phyloP scores from a whole-genome alignment of 1,140 invertebrate species.

The Piezodorus guildinii region DNA sequence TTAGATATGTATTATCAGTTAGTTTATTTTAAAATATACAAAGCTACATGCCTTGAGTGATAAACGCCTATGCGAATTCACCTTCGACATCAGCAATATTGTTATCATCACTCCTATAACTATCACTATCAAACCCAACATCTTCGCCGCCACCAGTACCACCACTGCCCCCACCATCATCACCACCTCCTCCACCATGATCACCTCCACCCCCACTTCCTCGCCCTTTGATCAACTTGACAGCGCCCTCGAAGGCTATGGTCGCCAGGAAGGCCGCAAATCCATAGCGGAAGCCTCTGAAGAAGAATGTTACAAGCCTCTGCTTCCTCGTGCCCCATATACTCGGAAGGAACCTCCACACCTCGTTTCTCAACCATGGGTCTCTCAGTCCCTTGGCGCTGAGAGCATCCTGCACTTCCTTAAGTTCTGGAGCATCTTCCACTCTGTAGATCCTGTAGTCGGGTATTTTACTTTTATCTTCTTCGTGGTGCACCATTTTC shows the following conservation, averaged over 20 bases:
- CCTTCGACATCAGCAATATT: no score
- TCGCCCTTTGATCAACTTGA: neutral
- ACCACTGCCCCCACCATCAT: no score
- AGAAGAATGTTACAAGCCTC: constrained; percentile 35
- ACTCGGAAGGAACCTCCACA: constrained; percentile 54
- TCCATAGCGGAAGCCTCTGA: constrained; percentile 49
- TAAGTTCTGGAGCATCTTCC: constrained; percentile 50
- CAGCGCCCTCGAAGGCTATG: constrained; percentile 42
- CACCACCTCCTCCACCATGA: no score
- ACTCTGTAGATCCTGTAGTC: constrained; percentile 58
- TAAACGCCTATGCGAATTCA: no score
- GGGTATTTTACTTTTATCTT: constrained; percentile 45
- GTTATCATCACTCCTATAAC: no score
- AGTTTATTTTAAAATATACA: no score
- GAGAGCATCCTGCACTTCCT: constrained; percentile 46
- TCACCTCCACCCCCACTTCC: neutral
- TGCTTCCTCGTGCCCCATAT: constrained; percentile 36
- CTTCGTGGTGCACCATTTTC: neutral
- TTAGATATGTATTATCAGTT: no score
- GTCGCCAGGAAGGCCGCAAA: constrained; percentile 51
- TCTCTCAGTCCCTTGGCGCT: constrained; percentile 59
- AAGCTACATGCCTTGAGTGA: no score
- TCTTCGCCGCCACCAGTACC: no score
- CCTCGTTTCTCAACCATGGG: constrained; percentile 77
- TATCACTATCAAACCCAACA: no score